These are phyloP conservation scores for Hartigia nigra DNA, from an alignment of 2,888 invertebrate genomes.

Conservation along the genomic window DNA sequence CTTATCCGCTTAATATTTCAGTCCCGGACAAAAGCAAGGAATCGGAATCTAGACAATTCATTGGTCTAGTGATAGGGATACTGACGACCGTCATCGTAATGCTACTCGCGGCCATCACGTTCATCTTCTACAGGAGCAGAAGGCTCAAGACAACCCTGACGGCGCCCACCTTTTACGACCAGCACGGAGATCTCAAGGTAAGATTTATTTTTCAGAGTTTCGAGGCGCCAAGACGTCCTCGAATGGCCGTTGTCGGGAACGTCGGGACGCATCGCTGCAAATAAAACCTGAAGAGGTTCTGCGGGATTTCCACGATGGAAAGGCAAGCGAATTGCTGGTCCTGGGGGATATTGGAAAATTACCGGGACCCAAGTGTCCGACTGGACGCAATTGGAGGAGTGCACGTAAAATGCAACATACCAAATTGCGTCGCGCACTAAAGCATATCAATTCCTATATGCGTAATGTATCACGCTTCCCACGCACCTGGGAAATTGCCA, in stretches of 20 bases:
- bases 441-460: background rate
- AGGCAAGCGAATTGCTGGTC: too few relatives aligned
- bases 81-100: slow-evolving; percentile 79
- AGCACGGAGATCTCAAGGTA: slow-evolving; percentile 60
- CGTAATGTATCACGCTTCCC: background rate
- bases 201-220: slow-evolving; percentile 15
- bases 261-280: background rate
- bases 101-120: slow-evolving; percentile 76
- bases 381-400: background rate
- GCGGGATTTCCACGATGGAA: background rate
- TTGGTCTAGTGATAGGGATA: slow-evolving; percentile 77
- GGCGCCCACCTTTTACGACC: slow-evolving; percentile 56
- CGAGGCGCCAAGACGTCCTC: background rate
- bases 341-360: background rate
- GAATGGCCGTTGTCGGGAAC: background rate
- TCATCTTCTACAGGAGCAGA: slow-evolving; percentile 77
- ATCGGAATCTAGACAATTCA: slow-evolving; percentile 71
- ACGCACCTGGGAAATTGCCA: background rate
- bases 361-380: background rate
- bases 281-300: background rate
- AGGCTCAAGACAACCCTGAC: slow-evolving; percentile 66
- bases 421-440: background rate
- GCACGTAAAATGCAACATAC: background rate
- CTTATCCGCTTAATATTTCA: slow-evolving; percentile 22
- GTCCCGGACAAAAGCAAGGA: slow-evolving; percentile 69